phyloP scores from a whole-genome alignment of 2,113 vertebrate genomes.

The Platycercus adscitus region DNA sequence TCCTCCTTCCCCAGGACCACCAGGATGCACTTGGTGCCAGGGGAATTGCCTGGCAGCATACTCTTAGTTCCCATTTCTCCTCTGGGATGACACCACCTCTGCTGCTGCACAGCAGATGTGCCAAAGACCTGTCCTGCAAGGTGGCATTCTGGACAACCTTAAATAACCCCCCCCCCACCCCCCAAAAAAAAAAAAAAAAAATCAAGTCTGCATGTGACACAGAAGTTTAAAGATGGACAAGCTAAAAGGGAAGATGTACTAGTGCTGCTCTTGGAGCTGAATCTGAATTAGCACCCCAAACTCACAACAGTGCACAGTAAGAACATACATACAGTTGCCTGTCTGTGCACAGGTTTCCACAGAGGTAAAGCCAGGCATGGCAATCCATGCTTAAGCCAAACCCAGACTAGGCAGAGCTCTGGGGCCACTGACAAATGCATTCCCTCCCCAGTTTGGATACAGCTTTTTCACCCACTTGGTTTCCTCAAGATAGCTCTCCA shows the following conservation, averaged over 20 bases:
- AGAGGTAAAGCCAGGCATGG: neutral
- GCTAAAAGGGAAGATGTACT: neutral
- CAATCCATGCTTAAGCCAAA: neutral
- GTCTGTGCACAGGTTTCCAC: neutral
- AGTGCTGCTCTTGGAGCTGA: neutral
- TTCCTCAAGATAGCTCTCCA: neutral
- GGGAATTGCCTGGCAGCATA: neutral
- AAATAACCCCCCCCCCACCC: too few relatives aligned
- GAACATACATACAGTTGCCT: neutral
- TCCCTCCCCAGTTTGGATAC: neutral
- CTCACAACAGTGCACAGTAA: neutral
- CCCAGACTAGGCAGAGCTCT: neutral
- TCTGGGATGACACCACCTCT: neutral
- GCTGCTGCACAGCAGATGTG: neutral
- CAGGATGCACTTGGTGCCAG: neutral
- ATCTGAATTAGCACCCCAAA: neutral
- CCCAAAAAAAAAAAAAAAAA: fast-evolving
- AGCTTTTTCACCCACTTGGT: neutral
- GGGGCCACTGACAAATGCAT: neutral
- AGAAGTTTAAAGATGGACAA: neutral
- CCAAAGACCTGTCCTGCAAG: neutral
- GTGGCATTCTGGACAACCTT: neutral
- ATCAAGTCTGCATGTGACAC: neutral
- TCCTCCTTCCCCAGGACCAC: neutral
- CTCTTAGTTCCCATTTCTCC: neutral